Evolutionary conservation across 2,888 invertebrate species (phyloP).

Genomic region (Drosophila merina): DNA sequence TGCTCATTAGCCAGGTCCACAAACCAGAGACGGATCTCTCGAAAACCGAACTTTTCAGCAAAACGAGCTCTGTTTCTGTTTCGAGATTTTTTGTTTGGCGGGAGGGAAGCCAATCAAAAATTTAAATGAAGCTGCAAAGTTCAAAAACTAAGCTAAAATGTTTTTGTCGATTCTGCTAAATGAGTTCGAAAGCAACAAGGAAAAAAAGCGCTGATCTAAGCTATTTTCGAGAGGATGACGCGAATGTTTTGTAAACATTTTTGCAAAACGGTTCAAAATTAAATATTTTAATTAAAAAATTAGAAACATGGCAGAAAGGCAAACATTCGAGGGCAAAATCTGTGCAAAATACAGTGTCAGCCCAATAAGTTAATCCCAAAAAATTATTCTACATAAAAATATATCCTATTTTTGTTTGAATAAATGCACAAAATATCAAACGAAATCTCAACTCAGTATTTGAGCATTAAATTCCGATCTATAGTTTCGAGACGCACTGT

Average conservation of each 20-base stretch:
- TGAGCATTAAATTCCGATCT: too few species aligned
- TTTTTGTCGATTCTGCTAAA: constrained; percentile 62
- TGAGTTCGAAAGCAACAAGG: constrained; percentile 63
- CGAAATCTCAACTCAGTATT: too few species aligned
- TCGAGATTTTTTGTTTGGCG: constrained; percentile 31
- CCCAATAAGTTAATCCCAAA: too few species aligned
- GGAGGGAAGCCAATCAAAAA: constrained; percentile 72
- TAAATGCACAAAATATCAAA: too few species aligned
- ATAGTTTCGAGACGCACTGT: constrained; percentile 2
- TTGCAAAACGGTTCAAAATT: constrained; percentile 33
- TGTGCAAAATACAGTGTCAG: too few species aligned
- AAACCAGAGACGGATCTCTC: constrained; percentile 58
- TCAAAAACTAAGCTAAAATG: constrained; percentile 70
- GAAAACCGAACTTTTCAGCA: constrained; percentile 26
- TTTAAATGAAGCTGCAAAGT: constrained; percentile 78
- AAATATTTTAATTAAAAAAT: constrained; percentile 43
- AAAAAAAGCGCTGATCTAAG: constrained; percentile 49
- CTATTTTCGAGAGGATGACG: constrained; percentile 68
- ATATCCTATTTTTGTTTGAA: too few species aligned
- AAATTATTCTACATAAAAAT: too few species aligned
- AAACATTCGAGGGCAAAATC: background rate
- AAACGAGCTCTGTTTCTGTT: constrained; percentile 58
- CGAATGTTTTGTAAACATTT: constrained; percentile 29
- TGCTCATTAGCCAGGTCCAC: constrained; percentile 68
- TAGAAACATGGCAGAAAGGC: constrained; percentile 8